Conservation (phyloP, 1,140 invertebrate genomes). For the Sinella curviseta region DNA sequence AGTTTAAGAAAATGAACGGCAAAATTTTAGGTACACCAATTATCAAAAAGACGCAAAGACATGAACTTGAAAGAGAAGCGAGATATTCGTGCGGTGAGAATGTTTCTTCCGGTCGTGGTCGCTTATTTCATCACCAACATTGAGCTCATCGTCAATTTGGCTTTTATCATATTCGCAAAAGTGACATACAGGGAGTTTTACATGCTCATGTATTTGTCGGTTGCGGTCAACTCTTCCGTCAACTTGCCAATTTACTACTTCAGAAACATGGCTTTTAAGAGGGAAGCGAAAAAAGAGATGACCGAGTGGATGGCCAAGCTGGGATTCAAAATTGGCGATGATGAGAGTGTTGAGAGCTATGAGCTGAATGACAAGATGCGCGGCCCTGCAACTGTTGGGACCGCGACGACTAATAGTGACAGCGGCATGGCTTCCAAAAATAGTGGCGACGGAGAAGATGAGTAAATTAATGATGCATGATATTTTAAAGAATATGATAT, state of each 20-base stretch:
- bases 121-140: not conserved
- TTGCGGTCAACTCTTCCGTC: not conserved
- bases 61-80: not conserved
- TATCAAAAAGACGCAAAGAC: not conserved
- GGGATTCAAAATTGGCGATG: too few species aligned
- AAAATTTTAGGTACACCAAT: not conserved
- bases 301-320: too few species aligned
- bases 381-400: too few species aligned
- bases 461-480: too few species aligned
- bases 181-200: not conserved
- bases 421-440: too few species aligned
- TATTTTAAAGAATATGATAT: too few species aligned
- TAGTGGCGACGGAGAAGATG: too few species aligned
- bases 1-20: not conserved
- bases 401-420: too few species aligned
- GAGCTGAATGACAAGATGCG: too few species aligned
- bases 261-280: not conserved
- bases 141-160: not conserved
- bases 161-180: not conserved
- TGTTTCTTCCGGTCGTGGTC: constrained; percentile 7
- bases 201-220: not conserved
- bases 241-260: not conserved
- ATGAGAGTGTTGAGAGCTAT: too few species aligned
- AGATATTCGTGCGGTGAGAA: not conserved
- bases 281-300: too few species aligned